Evolutionary conservation across 2,797 vertebrate species (phyloP).

Genomic region (Sebastes oblongus): DNA sequence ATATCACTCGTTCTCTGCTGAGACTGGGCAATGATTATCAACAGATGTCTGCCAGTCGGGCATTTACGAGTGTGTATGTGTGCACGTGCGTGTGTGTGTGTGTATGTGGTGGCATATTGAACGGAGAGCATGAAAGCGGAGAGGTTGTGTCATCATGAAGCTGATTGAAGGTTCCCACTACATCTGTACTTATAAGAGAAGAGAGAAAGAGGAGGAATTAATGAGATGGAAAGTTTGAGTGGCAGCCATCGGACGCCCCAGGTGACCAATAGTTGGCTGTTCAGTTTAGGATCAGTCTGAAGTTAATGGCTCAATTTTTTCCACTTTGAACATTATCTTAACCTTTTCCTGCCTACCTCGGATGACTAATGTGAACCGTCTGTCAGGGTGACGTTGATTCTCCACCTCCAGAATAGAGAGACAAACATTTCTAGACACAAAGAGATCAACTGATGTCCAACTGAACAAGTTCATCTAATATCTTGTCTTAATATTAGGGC

Average conservation of each 20-base stretch:
- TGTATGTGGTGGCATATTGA: slow-evolving; percentile 21
- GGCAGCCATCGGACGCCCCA: slow-evolving; percentile 48
- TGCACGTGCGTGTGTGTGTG: slow-evolving; percentile 14
- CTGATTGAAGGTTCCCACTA: slow-evolving; percentile 61
- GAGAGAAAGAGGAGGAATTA: slow-evolving; percentile 28
- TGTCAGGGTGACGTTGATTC: slow-evolving; percentile 48
- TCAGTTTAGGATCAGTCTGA: slow-evolving; percentile 69
- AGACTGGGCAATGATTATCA: slow-evolving; percentile 94
- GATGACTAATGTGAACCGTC: slow-evolving; percentile 59
- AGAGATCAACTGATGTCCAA: background rate
- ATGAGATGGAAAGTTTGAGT: slow-evolving; percentile 61
- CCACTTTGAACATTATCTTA: slow-evolving; percentile 74
- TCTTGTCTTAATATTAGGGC: background rate
- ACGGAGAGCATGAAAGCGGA: slow-evolving; percentile 51
- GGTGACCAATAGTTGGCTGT: slow-evolving; percentile 59
- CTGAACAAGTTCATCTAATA: background rate
- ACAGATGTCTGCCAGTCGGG: slow-evolving; percentile 89
- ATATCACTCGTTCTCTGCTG: slow-evolving; percentile 94
- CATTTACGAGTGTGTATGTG: slow-evolving; percentile 20
- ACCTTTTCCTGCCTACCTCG: slow-evolving; percentile 58
- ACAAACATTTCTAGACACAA: slow-evolving; percentile 32
- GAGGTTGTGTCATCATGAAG: slow-evolving; percentile 69
- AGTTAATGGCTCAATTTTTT: slow-evolving; percentile 64
- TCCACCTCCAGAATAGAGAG: slow-evolving; percentile 22
- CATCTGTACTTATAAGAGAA: slow-evolving; percentile 35